These are phyloP conservation scores for Tipula helvola DNA, from an alignment of 2,888 invertebrate species.

Conservation along the genomic window DNA sequence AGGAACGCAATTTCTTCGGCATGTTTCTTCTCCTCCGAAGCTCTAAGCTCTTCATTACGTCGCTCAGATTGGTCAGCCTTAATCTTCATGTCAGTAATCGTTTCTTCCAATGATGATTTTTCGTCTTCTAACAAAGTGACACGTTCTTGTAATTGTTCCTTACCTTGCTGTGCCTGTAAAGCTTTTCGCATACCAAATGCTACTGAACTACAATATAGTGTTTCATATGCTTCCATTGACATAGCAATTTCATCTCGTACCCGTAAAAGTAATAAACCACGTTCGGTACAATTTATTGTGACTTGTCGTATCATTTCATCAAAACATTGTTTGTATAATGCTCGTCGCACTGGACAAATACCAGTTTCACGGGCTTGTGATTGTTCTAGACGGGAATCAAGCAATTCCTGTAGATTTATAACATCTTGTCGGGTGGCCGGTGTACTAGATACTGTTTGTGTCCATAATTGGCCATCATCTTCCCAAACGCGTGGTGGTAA, in stretches of 20 bases:
- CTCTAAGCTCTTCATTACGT: conserved; percentile 65
- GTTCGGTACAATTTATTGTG: conserved; percentile 92
- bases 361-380: conserved; percentile 93
- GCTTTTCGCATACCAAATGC: conserved; percentile 98
- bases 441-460: conserved; percentile 84
- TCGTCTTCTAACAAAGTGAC: conserved; percentile 53
- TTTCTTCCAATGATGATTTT: conserved; percentile 33
- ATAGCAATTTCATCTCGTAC: conserved; percentile 93
- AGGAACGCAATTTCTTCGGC: conserved; percentile 83
- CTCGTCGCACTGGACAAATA: conserved; percentile 86
- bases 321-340: conserved; percentile 92
- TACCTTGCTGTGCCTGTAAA: conserved; percentile 61
- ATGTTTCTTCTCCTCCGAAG: conserved; percentile 85
- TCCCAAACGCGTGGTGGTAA: conserved; percentile 93
- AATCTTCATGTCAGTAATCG: conserved; percentile 46
- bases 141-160: conserved; percentile 64
- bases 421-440: conserved; percentile 94
- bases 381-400: conserved; percentile 81
- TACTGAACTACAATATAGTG: conserved; percentile 91
- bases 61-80: conserved; percentile 74
- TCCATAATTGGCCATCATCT: conserved; percentile 84
- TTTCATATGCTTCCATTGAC: conserved; percentile 94
- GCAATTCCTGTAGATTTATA: conserved; percentile 88
- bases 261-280: conserved; percentile 81
- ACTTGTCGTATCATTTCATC: conserved; percentile 89